Conservation (phyloP, 37 sponge, comb jelly and placozoan species). For the Corticium candelabrum region DNA sequence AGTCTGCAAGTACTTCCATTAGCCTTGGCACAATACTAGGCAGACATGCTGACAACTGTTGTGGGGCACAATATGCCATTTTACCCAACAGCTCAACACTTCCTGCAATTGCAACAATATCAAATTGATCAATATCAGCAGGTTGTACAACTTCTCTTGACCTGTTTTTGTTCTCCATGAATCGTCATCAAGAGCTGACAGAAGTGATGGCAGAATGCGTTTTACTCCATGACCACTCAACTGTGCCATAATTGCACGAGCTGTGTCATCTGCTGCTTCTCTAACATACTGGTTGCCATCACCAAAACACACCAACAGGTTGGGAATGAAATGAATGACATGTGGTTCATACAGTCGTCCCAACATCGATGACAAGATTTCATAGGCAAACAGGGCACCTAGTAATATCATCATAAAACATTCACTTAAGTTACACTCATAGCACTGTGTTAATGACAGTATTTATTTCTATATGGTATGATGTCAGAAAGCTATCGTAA, state of each 20-base stretch:
- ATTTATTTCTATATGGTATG: background rate
- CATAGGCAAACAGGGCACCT: conserved; percentile 86
- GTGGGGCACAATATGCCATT: conserved; percentile 98
- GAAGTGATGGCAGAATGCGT: conserved; percentile 85
- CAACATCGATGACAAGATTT: conserved; percentile 77
- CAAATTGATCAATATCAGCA: background rate
- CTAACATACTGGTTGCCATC: conserved; percentile 96
- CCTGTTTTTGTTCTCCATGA: conserved; percentile 97
- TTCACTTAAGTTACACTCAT: too few species aligned
- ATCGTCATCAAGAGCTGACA: conserved; percentile 88
- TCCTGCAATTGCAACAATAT: conserved; percentile 23
- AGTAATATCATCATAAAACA: background rate
- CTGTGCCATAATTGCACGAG: conserved; percentile 84
- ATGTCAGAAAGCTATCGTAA: too few species aligned
- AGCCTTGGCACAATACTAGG: conserved; percentile 89
- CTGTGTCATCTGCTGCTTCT: conserved; percentile 85
- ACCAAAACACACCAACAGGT: conserved; percentile 88
- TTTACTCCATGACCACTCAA: conserved; percentile 98
- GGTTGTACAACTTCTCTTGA: background rate
- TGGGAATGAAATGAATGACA: conserved; percentile 84
- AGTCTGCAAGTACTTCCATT: conserved; percentile 85
- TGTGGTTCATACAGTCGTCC: conserved; percentile 97
- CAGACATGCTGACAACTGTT: conserved; percentile 95
- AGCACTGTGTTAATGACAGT: background rate
- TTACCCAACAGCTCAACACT: conserved; percentile 94